phyloP scores from a whole-genome alignment of 2,888 invertebrate species.

The Nipponacmea schrenckii region DNA sequence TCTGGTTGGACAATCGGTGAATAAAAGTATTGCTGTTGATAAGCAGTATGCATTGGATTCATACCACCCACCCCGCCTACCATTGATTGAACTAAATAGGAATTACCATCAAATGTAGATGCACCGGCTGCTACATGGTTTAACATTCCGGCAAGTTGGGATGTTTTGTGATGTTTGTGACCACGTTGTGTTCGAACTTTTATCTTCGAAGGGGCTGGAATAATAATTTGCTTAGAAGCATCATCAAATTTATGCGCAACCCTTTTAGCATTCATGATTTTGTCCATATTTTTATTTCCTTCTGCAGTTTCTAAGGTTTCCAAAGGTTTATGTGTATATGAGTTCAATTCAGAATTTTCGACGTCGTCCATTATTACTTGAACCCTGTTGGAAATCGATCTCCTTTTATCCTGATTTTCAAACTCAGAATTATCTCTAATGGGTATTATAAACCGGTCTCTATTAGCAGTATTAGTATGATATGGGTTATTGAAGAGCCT shows the following conservation, averaged over 20 bases:
- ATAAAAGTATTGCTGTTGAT: neutral
- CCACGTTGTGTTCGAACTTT: neutral
- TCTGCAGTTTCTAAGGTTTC: neutral
- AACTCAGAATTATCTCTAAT: neutral
- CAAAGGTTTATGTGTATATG: neutral
- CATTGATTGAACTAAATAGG: slow-evolving; percentile 1
- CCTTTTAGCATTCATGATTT: neutral
- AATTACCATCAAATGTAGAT: neutral
- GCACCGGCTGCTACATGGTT: neutral
- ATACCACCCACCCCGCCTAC: neutral
- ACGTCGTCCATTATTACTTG: neutral
- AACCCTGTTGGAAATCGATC: neutral
- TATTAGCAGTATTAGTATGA: neutral
- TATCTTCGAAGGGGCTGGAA: neutral
- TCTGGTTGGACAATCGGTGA: neutral
- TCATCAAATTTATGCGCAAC: neutral
- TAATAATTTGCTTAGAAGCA: slow-evolving; percentile 1
- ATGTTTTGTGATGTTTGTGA: neutral
- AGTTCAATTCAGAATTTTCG: too few relatives aligned
- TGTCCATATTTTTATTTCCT: neutral
- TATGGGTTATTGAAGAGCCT: neutral
- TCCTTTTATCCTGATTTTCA: neutral
- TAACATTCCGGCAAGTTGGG: too few relatives aligned
- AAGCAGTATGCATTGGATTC: neutral
- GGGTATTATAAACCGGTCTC: neutral